Percentiles rank a stretch among this genome's conserved stretches.
These are phyloP conservation scores for Hyalella azteca DNA, from an alignment of 2,888 invertebrate genomes.

Conservation along the genomic window DNA sequence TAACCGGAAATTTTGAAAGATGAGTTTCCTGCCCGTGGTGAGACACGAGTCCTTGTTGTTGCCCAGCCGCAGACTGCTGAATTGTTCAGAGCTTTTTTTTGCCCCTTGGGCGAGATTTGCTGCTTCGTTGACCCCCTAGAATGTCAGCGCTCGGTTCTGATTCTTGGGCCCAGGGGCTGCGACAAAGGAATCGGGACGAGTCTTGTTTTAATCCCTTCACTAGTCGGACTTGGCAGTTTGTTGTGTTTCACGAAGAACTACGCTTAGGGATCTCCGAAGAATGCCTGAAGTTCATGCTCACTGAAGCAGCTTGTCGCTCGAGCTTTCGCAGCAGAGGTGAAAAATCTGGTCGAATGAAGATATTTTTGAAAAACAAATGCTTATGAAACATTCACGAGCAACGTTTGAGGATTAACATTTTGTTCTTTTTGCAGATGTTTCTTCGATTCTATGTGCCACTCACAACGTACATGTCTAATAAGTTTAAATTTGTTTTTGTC, in stretches of 20 bases:
- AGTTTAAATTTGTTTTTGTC: too few relatives aligned
- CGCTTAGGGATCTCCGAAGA: neutral
- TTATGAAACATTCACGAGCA: too few relatives aligned
- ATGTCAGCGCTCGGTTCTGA: neutral
- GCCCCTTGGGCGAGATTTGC: conserved; percentile 23
- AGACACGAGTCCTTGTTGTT: too few relatives aligned
- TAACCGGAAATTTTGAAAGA: too few relatives aligned
- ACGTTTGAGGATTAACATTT: too few relatives aligned
- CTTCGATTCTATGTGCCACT: too few relatives aligned
- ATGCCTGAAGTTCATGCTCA: neutral
- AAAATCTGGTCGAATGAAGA: too few relatives aligned
- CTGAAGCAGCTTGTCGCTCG: neutral
- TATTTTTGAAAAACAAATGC: too few relatives aligned
- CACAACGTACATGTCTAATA: too few relatives aligned
- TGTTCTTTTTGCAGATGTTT: too few relatives aligned
- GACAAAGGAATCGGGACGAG: neutral
- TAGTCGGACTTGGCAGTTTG: neutral
- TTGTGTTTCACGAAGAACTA: neutral
- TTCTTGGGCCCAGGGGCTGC: neutral
- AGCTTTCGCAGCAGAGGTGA: neutral
- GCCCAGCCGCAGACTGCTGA: neutral
- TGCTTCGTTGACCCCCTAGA: conserved; percentile 22
- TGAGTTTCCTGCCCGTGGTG: too few relatives aligned
- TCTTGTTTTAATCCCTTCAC: neutral
- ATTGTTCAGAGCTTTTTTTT: neutral